These are phyloP conservation scores for Emys orbicularis DNA, from an alignment of 2,797 vertebrate genomes.

Conservation along the genomic window DNA sequence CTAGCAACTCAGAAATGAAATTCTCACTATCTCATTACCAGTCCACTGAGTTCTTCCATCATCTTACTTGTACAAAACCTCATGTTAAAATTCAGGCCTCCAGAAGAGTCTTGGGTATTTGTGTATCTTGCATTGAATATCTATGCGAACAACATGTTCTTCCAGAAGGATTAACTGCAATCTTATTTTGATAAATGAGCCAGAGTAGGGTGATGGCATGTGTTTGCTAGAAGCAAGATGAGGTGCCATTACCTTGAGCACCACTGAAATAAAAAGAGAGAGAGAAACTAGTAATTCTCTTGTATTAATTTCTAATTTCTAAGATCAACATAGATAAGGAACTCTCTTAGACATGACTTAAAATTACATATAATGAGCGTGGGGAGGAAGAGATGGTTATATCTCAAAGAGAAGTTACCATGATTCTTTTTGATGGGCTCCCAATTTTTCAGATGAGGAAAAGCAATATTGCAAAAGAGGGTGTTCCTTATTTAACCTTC, in stretches of 20 bases:
- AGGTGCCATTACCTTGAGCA: background rate
- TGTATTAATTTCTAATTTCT: slow-evolving; percentile 55
- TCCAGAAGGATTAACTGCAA: slow-evolving; percentile 24
- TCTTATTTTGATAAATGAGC: slow-evolving; percentile 52
- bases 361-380: slow-evolving; percentile 42
- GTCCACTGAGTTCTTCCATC: background rate
- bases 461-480: slow-evolving; percentile 29
- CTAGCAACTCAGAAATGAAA: background rate
- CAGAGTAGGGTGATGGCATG: slow-evolving; percentile 31
- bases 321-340: slow-evolving; percentile 73
- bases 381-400: slow-evolving; percentile 31
- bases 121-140: background rate
- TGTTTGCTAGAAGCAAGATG: background rate
- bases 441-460: slow-evolving; percentile 43
- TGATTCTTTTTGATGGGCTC: slow-evolving; percentile 58
- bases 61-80: rapidly evolving
- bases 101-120: background rate
- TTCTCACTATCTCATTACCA: background rate
- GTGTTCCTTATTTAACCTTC: slow-evolving; percentile 23
- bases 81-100: background rate
- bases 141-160: background rate
- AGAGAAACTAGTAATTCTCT: slow-evolving; percentile 65
- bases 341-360: slow-evolving; percentile 66
- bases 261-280: slow-evolving; percentile 48
- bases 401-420: slow-evolving; percentile 18